These are phyloP conservation scores for Acanthosoma haemorrhoidale DNA, from an alignment of 2,888 invertebrate genomes.

Conservation along the genomic window DNA sequence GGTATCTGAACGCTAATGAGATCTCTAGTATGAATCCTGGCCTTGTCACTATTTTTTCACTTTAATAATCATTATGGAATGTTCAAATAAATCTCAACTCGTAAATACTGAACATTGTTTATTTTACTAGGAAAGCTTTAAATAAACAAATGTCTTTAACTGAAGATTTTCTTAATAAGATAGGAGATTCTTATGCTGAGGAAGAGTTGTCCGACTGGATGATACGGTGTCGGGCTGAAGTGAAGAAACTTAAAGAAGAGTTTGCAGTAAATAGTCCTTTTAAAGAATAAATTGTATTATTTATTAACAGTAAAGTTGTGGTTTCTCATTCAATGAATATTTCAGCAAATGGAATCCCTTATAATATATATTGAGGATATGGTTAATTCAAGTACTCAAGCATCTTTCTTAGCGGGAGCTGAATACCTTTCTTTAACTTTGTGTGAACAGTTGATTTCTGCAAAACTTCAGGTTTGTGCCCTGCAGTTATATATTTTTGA, in stretches of 20 bases:
- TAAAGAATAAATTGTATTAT: neutral
- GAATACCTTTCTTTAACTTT: constrained; percentile 53
- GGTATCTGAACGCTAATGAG: too few species aligned
- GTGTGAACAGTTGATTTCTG: constrained; percentile 50
- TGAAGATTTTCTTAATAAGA: constrained; percentile 30
- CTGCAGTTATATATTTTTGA: too few species aligned
- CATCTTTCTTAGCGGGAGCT: constrained; percentile 53
- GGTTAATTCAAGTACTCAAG: constrained; percentile 53
- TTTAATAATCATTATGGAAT: too few species aligned
- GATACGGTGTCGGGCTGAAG: constrained; percentile 15
- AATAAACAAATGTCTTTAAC: constrained; percentile 29
- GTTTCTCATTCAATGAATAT: neutral
- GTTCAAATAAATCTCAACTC: too few species aligned
- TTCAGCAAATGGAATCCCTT: constrained; percentile 45
- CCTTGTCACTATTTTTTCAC: too few species aligned
- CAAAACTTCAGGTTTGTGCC: constrained; percentile 34
- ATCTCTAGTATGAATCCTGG: too few species aligned
- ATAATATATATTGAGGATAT: constrained; percentile 56
- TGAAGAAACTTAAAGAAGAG: constrained; percentile 29
- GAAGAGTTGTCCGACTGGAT: constrained; percentile 30
- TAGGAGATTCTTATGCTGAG: constrained; percentile 5
- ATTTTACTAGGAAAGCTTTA: constrained; percentile 28
- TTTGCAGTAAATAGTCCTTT: constrained; percentile 10
- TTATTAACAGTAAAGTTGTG: neutral
- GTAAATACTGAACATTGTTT: too few species aligned